Conservation (phyloP, 2,797 vertebrate species). For the Crypturellus tataupa region DNA sequence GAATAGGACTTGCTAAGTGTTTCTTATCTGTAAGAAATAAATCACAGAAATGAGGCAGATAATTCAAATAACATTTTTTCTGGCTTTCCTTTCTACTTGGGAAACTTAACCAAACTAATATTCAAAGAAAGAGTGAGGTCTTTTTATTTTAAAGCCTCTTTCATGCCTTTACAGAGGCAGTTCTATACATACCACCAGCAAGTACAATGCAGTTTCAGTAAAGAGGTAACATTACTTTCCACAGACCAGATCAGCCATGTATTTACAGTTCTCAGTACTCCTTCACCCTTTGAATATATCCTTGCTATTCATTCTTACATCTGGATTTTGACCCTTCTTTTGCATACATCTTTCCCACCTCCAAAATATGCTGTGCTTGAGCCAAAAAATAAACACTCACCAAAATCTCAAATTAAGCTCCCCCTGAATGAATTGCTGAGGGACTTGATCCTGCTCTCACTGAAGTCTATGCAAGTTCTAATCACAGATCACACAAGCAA, state of each 20-base stretch:
- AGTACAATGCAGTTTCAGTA: background rate
- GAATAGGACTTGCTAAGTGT: slow-evolving; percentile 45
- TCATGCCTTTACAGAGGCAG: background rate
- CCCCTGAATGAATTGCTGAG: slow-evolving; percentile 33
- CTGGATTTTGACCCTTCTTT: slow-evolving; percentile 64
- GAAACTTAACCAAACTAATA: slow-evolving; percentile 7
- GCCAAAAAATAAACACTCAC: slow-evolving; percentile 58
- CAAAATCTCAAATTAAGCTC: slow-evolving; percentile 65
- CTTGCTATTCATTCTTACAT: slow-evolving; percentile 52
- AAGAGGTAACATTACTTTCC: slow-evolving; percentile 9
- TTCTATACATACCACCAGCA: background rate
- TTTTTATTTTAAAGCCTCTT: slow-evolving; percentile 30
- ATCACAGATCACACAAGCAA: slow-evolving; percentile 28
- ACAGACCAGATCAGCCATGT: slow-evolving; percentile 30
- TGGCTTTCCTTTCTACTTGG: slow-evolving; percentile 17
- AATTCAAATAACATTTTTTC: slow-evolving; percentile 36
- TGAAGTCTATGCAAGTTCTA: slow-evolving; percentile 58
- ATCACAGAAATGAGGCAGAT: slow-evolving; percentile 49
- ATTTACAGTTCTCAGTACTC: slow-evolving; percentile 53
- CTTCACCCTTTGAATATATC: slow-evolving; percentile 17
- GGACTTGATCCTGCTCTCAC: slow-evolving; percentile 26
- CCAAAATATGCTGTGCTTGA: slow-evolving; percentile 52
- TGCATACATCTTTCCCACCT: slow-evolving; percentile 55
- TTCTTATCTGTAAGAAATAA: slow-evolving; percentile 43
- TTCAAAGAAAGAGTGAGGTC: background rate